Percentiles rank a stretch among this genome's conserved stretches.
Conservation (phyloP, 1,140 invertebrate species). For the Fragariocoptes setiger region DNA sequence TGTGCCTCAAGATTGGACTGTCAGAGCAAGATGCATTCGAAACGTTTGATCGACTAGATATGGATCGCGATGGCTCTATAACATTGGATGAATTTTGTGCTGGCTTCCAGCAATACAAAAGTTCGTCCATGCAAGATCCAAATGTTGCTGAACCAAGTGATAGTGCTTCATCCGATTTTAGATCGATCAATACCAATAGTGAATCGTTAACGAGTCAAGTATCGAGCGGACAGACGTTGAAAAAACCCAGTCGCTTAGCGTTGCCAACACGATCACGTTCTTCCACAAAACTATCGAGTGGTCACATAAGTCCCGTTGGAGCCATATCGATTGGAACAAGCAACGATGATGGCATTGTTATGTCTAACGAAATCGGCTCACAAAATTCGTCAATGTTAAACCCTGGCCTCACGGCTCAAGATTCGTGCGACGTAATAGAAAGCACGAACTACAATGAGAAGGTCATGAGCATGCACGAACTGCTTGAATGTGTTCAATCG, state of each 20-base stretch:
- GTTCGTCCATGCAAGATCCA: background rate
- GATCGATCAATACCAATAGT: background rate
- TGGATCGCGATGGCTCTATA: background rate
- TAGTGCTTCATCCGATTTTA: background rate
- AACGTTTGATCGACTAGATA: background rate
- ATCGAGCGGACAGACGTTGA: background rate
- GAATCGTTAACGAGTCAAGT: background rate
- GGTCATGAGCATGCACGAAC: constrained; percentile 16
- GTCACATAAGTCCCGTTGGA: background rate
- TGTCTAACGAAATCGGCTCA: background rate
- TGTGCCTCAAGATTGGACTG: background rate
- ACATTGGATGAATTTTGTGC: background rate
- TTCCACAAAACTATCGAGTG: background rate
- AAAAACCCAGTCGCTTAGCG: background rate
- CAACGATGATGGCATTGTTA: background rate
- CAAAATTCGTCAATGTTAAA: background rate
- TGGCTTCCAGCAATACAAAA: background rate
- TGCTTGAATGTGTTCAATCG: constrained; percentile 20
- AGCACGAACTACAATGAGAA: background rate
- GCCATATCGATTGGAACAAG: background rate
- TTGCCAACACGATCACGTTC: background rate
- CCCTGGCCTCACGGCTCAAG: background rate
- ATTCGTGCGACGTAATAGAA: background rate
- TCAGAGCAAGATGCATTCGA: background rate
- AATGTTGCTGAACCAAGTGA: background rate